Evolutionary conservation across 2,797 vertebrate species (phyloP), one percentile per base, ranked within the genome.

Genomic region (Acipenser ruthenus): DNA sequence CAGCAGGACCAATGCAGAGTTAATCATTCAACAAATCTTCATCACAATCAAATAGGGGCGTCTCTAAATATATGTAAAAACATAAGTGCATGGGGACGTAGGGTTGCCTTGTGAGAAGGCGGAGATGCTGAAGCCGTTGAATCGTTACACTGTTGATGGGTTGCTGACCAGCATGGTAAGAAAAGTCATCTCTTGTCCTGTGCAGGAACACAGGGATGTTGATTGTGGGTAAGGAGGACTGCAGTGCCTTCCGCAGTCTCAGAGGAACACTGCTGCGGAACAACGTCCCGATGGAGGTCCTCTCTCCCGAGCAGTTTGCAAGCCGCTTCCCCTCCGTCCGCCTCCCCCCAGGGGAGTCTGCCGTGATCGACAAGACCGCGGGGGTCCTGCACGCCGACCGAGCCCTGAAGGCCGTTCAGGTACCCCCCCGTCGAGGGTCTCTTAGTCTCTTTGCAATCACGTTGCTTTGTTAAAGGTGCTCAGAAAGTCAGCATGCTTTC

Each of bases 351-450:
- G 92, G 87, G 1, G 79, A 94, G n/a, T 82, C 67, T 50, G 94
- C 90, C 0, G 0, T 95, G 64, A 67, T 91, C 65, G 95, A 98
- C 1, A 62, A 62, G 23, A 87, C 75, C 0, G 94, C 82, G 0
- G 96, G 95, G 6, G 77, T 96, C 66, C 82, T 99, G 74, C 92
- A 83, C 0, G 94, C 96, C 0, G 90, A 93, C 71, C 89, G 91
- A 23, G 90, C 90, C 0, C 88, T 98, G 62, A 80, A 67, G 68
- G 77, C 79, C 0, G 88, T 86, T 7, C 95, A 97, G 94, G 95
- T 97, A 80, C 64, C 37, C n/a, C 15, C 15, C 60, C 18, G 2
- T 37, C 0, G 23, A 37, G 23, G 23, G 23, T 37, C 23, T 37
- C 23, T 37, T 37, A 2, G 23, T 37, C 23, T 37, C 23, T 37